Conservation (phyloP, 2,797 vertebrate species). For the Enteromius treurensis region DNA sequence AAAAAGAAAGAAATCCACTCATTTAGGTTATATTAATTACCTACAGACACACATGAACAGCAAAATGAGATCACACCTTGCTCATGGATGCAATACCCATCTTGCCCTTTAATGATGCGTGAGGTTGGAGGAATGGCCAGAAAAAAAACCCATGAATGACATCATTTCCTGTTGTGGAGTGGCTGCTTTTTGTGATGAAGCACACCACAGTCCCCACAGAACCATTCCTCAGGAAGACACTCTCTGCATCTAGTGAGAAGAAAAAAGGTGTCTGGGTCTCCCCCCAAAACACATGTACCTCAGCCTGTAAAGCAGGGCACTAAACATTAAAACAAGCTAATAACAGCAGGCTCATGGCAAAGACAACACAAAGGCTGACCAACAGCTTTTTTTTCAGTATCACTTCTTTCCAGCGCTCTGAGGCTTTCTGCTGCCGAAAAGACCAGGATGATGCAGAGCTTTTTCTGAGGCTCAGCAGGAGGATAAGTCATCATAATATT, state of each 20-base stretch:
- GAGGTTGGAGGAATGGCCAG: background rate
- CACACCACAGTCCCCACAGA: conserved; percentile 6
- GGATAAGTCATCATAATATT: background rate
- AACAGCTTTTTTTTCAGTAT: conserved; percentile 8
- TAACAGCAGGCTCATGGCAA: background rate
- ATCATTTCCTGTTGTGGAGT: conserved; percentile 2
- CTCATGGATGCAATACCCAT: conserved; percentile 6
- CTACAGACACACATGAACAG: background rate
- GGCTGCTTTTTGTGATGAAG: background rate
- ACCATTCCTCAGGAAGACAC: conserved; percentile 6
- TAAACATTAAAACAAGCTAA: conserved; percentile 1
- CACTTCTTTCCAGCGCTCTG: conserved; percentile 34
- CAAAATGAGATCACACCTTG: conserved; percentile 9
- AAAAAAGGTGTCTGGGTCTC: background rate
- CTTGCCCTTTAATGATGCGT: background rate
- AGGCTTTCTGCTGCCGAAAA: conserved; percentile 35
- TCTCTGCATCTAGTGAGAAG: conserved; percentile 25
- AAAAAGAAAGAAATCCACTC: background rate
- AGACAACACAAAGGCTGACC: background rate
- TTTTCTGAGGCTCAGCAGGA: conserved; percentile 20
- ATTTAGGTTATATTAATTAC: background rate
- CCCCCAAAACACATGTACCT: background rate
- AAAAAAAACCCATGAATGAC: background rate
- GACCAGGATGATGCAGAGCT: conserved; percentile 22
- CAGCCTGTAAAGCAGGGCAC: background rate